These are phyloP conservation scores for Chloroclysta siterata DNA, from an alignment of 2,888 invertebrate species.

Conservation along the genomic window DNA sequence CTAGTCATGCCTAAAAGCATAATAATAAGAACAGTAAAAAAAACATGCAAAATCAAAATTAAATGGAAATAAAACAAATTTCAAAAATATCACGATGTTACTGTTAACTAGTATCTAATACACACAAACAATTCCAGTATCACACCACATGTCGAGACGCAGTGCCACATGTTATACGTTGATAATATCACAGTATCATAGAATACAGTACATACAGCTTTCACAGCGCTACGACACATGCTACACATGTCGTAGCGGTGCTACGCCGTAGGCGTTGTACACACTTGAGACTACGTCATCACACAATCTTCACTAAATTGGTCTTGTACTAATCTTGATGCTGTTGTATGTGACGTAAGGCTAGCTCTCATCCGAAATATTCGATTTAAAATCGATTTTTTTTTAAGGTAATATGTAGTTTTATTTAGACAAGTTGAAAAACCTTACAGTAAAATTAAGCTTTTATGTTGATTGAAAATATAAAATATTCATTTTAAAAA, in stretches of 20 bases:
- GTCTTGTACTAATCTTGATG: neutral
- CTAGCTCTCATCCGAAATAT: neutral
- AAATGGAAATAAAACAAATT: no score
- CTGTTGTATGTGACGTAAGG: neutral
- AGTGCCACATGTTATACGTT: slow-evolving; percentile 6
- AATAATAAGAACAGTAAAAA: no score
- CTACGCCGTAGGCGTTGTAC: slow-evolving; percentile 25
- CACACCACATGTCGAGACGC: slow-evolving; percentile 17
- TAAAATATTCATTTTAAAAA: no score
- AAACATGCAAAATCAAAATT: no score
- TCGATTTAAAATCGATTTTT: neutral
- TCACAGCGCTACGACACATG: slow-evolving; percentile 25
- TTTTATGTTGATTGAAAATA: no score
- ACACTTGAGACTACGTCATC: slow-evolving; percentile 8
- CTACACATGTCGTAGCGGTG: slow-evolving; percentile 34
- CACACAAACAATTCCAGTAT: slow-evolving; percentile 8
- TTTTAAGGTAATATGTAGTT: neutral
- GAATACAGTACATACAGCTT: slow-evolving; percentile 29
- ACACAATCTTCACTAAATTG: neutral
- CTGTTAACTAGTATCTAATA: neutral
- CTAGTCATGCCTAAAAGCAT: no score
- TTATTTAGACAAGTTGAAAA: no score
- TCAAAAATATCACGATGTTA: no score
- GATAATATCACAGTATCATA: slow-evolving; percentile 30
- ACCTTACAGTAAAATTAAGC: no score